Evolutionary conservation across 2,797 vertebrate species (phyloP), one percentile per base, ranked within the genome.

Genomic region (Tapera naevia): DNA sequence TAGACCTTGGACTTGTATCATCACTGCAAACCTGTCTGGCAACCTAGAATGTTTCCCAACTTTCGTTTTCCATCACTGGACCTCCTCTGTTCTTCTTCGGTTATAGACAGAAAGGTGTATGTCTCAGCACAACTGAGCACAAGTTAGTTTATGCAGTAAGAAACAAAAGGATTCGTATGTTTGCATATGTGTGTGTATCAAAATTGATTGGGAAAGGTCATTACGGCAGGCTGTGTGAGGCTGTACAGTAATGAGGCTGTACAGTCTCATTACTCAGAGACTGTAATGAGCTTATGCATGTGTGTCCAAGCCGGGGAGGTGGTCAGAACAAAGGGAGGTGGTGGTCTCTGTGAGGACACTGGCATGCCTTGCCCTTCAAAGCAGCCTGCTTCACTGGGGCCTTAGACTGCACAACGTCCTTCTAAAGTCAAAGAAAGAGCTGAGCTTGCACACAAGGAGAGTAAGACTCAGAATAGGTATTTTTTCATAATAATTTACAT

Each of bases 281-380:
- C 37, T 25, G 53, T 32, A 54, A 46, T 0, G 2, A 80, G 53
- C 10, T 50, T 43, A 25, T 17, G 9, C 0, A 2, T 10, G 27
- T 10, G 27, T 46, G 70, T 17, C 18, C 30, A 33, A 41, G 30
- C 13, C 39, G 32, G 22, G 43, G 28, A 54, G 64, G 19, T 2
- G 9, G 15, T 32, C 60, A 78, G 57, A 86, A 71, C 27, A 78
- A 76, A 60, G 5, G 2, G 12, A 0, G 19, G 25, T 8, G 9
- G 22, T 45, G 21, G 30, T 35, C 57, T 64, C 23, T 2, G 0
- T 61, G 45, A 48, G 64, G 75, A 71, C 33, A 25, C 43, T 5
- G 58, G 35, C 0, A 1, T 5, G 39, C 35, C 41, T 24, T 46
- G 22, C 7, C 43, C 61, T 69, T 84, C 37, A 0, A 10, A 85